Conservation (phyloP, 2,888 invertebrate species). For the Leucania comma region DNA sequence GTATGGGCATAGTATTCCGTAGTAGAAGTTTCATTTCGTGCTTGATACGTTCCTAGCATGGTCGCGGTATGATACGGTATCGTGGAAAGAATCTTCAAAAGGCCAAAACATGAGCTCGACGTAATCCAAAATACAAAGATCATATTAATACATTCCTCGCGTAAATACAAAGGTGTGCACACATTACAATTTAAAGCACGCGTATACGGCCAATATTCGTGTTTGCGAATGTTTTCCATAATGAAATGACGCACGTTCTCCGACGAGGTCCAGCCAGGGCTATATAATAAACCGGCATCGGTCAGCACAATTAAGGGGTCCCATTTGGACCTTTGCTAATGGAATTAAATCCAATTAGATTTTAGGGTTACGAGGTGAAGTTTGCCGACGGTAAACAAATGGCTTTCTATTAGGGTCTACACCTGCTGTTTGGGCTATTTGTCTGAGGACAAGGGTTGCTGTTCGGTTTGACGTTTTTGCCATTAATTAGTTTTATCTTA, state of each 20-base stretch:
- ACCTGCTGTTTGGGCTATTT: conserved; percentile 83
- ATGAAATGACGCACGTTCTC: conserved; percentile 74
- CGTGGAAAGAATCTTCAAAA: background rate
- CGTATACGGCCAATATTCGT: conserved; percentile 54
- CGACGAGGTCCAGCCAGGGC: conserved; percentile 69
- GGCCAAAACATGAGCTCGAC: background rate
- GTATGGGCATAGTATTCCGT: too few relatives aligned
- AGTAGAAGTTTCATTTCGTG: too few relatives aligned
- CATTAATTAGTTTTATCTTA: conserved; percentile 72
- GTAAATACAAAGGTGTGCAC: conserved; percentile 43
- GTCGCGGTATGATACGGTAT: too few relatives aligned
- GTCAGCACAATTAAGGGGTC: conserved; percentile 88
- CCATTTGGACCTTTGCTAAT: conserved; percentile 89
- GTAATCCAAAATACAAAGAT: conserved; percentile 28
- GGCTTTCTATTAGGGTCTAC: conserved; percentile 83
- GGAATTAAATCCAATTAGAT: conserved; percentile 91
- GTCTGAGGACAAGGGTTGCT: conserved; percentile 79
- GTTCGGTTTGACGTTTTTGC: conserved; percentile 74
- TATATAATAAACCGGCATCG: conserved; percentile 84
- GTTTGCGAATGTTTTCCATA: conserved; percentile 74
- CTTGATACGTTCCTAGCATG: too few relatives aligned
- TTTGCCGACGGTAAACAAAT: conserved; percentile 88
- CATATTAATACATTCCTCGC: conserved; percentile 26
- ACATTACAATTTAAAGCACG: conserved; percentile 43
- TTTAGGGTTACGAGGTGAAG: conserved; percentile 90